Percentiles rank a stretch among this genome's conserved stretches.
Evolutionary conservation across 2,888 invertebrate species (phyloP).

Genomic region (Punctoribates punctum): DNA sequence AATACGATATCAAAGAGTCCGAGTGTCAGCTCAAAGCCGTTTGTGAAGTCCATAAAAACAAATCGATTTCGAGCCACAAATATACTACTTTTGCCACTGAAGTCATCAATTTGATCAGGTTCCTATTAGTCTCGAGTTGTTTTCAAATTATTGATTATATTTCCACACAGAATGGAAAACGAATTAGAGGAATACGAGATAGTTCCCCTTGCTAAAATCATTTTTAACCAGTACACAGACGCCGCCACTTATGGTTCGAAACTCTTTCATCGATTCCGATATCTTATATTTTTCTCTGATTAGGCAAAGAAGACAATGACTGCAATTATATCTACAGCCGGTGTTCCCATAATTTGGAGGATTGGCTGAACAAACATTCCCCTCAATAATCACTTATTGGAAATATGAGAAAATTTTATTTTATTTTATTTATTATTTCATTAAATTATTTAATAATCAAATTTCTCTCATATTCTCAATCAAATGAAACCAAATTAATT

Average conservation of each 20-base stretch:
- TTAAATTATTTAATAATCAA: no score
- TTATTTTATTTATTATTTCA: no score
- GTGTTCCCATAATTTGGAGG: slow-evolving; percentile 18
- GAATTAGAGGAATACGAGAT: slow-evolving; percentile 34
- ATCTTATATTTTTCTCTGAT: not conserved
- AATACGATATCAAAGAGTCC: slow-evolving; percentile 1
- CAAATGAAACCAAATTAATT: no score
- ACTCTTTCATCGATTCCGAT: not conserved
- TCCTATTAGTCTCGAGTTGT: not conserved
- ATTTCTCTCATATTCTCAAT: no score
- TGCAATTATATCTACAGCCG: slow-evolving; percentile 26
- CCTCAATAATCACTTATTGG: no score
- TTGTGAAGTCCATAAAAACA: slow-evolving; percentile 27
- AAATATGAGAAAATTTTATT: no score
- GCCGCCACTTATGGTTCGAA: slow-evolving; percentile 30
- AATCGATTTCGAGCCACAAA: not conserved
- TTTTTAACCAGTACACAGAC: slow-evolving; percentile 25
- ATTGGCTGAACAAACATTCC: not conserved
- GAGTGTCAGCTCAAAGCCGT: slow-evolving; percentile 36
- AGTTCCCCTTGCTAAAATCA: slow-evolving; percentile 24
- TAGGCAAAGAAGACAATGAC: slow-evolving; percentile 26
- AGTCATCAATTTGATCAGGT: slow-evolving; percentile 18
- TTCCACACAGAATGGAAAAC: slow-evolving; percentile 13
- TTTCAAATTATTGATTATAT: not conserved
- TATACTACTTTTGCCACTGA: not conserved